A percentile compares a stretch with the other conserved stretches of the same genome.
These are phyloP conservation scores for Drosophila hydei DNA, from an alignment of 1,140 invertebrate species.

Conservation along the genomic window DNA sequence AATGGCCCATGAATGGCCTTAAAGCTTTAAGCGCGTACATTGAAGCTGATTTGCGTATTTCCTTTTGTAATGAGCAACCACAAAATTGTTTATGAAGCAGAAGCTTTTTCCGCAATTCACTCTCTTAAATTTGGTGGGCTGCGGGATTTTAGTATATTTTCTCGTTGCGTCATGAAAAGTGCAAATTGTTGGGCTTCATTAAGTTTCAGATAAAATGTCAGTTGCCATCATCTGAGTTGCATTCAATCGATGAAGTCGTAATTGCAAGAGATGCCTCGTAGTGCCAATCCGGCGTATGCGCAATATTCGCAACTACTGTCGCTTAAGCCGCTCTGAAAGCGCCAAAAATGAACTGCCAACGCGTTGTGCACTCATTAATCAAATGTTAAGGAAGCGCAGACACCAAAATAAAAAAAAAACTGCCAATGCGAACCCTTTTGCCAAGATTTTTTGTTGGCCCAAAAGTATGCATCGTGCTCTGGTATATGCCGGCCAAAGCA, in stretches of 20 bases:
- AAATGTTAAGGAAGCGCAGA: slow-evolving; percentile 74
- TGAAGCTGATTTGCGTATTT: background rate
- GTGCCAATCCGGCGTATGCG: slow-evolving; percentile 61
- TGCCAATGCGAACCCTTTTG: slow-evolving; percentile 37
- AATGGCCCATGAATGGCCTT: slow-evolving; percentile 18
- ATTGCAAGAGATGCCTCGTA: slow-evolving; percentile 35
- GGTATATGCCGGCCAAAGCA: slow-evolving; percentile 4
- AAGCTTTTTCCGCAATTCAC: background rate
- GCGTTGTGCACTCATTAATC: slow-evolving; percentile 74
- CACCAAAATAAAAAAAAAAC: slow-evolving; percentile 21
- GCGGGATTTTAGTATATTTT: slow-evolving; percentile 37
- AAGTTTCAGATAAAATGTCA: background rate
- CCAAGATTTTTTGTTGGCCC: slow-evolving; percentile 51
- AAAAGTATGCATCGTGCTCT: slow-evolving; percentile 47
- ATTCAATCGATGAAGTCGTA: slow-evolving; percentile 48
- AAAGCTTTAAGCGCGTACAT: slow-evolving; percentile 24
- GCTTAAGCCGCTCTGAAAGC: slow-evolving; percentile 37
- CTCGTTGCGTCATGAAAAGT: slow-evolving; percentile 28
- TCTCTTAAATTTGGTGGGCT: background rate
- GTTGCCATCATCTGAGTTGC: background rate
- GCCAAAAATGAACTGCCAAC: slow-evolving; percentile 74
- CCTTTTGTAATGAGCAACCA: too few relatives aligned
- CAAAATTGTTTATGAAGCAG: background rate
- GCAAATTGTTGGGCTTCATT: slow-evolving; percentile 13
- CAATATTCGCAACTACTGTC: slow-evolving; percentile 56